These are phyloP conservation scores for Neogale vison DNA, from an alignment of 2,113 vertebrate genomes.

Conservation along the genomic window DNA sequence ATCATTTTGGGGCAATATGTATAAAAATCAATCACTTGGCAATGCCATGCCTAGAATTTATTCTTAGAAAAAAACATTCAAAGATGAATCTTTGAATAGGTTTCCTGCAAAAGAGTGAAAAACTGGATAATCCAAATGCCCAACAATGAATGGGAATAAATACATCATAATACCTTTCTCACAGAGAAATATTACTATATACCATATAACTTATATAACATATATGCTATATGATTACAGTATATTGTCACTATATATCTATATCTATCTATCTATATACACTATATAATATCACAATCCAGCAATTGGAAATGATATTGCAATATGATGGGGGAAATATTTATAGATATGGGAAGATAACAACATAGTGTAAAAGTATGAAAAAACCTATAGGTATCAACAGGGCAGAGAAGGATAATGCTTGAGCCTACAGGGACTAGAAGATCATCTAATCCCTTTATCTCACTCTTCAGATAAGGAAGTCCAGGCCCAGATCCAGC, in stretches of 20 bases:
- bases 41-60: background rate
- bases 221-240: too few species aligned
- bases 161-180: background rate
- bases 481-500: background rate
- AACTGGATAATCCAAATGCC: background rate
- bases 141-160: background rate
- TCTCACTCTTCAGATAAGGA: background rate
- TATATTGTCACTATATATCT: too few species aligned
- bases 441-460: background rate
- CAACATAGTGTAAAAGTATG: background rate
- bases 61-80: background rate
- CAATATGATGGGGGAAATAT: background rate
- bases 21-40: background rate
- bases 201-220: background rate
- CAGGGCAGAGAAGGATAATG: background rate
- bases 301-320: background rate
- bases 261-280: too few species aligned
- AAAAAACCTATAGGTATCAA: background rate
- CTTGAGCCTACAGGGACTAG: background rate
- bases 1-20: background rate
- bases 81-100: conserved; percentile 7
- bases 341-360: background rate
- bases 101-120: background rate
- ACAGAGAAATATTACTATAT: background rate
- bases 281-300: too few species aligned